These are phyloP conservation scores for Nycticryphes semicollaris DNA, from an alignment of 2,113 vertebrate genomes.

Conservation along the genomic window DNA sequence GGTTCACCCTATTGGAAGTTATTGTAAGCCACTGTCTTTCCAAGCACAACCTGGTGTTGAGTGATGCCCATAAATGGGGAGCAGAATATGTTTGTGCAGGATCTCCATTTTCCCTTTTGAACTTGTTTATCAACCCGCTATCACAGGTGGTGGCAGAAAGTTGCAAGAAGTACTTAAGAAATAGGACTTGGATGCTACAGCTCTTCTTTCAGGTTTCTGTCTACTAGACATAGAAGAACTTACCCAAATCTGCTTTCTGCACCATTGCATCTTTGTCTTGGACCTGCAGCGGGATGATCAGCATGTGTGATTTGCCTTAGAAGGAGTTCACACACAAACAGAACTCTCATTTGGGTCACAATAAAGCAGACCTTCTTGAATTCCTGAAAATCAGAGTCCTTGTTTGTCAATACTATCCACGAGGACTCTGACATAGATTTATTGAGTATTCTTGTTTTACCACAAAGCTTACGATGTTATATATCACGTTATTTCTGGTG, in stretches of 20 bases:
- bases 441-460: neutral
- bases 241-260: fast-evolving
- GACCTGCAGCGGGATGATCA: neutral
- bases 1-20: neutral
- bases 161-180: neutral
- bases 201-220: neutral
- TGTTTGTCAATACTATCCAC: neutral
- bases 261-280: neutral
- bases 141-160: neutral
- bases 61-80: neutral
- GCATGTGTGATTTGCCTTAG: neutral
- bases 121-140: neutral
- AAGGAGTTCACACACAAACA: neutral
- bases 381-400: neutral
- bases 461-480: neutral
- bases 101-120: neutral
- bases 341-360: neutral
- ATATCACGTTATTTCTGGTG: neutral
- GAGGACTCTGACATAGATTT: neutral
- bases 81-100: neutral
- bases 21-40: neutral
- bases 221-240: neutral
- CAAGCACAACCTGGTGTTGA: neutral
- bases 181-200: neutral
- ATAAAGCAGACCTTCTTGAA: neutral